Base-by-base conservation (phyloP, 2,888 invertebrate species). In the Xestia ashworthii region DNA sequence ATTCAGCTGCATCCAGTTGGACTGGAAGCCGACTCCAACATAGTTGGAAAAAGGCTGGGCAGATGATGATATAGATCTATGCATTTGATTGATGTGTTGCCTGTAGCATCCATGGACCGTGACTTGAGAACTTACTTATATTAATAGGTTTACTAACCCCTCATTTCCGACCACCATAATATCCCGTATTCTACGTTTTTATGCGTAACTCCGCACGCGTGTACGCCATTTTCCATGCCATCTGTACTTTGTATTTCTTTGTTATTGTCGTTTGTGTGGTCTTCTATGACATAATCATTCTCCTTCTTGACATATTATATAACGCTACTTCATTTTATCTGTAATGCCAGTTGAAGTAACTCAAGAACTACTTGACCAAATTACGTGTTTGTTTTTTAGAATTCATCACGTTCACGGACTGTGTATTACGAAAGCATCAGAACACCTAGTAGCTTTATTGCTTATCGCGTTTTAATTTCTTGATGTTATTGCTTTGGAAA, bases 81-180 rank as follows among this genome's bases (percentile, higher is more conserved):
- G 2, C 38, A 50, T 50, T 69, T 80, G 84, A 84, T 80, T 5
- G 74, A 82, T 82, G 74, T 65, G 32, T 19, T n/a, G 60, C 3
- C 32, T n/a, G 46, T 71, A 44, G 46, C 14, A 44, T 44, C 55
- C 48, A 22, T 22, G 60, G 64, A 44, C 69, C 55, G 60, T 80
- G 74, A 84, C 72, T 50, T 50, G 9, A 16, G 25, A 32, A 41
- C 58, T 50, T 67, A 79, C 50, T 77, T 71, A 64, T 65, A 69
- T 70, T 76, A 71, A 82, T 81, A 70, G 41, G 44, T 70, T 55
- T 70, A 55, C 0, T 48, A 69, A 11, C 69, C 69, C 53, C 60
- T 50, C 25, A 78, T 78, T 67, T 67, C 60, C 25, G 22, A 71
- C 44, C 46, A 64, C 25, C 62, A 46, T 68, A 19, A 58, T 58